phyloP scores from a whole-genome alignment of 2,113 vertebrate species.

The Carollia perspicillata region DNA sequence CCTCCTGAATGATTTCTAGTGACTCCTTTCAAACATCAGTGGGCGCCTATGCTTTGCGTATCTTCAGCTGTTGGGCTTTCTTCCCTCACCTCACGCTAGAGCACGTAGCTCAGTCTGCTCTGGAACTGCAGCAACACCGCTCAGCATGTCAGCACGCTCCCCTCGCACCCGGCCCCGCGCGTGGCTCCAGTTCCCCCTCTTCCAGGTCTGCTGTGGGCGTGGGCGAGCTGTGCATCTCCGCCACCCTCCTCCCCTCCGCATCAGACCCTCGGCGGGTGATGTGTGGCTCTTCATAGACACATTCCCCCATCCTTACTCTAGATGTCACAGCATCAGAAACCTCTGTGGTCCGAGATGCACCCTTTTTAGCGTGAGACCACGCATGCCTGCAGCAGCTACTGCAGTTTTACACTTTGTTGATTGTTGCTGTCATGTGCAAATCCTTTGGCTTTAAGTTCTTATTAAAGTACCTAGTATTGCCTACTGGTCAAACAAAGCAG shows the following conservation, averaged over 20 bases:
- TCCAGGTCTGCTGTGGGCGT: not conserved
- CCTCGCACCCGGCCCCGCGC: not conserved
- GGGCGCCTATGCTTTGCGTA: not conserved
- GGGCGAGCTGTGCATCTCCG: not conserved
- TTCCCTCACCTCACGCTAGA: not conserved
- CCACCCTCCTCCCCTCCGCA: not conserved
- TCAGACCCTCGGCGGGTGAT: not conserved
- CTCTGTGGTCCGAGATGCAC: not conserved
- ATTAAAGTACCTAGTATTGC: not conserved
- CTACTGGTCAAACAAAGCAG: not conserved
- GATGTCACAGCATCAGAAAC: not conserved
- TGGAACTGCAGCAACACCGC: not conserved
- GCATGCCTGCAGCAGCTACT: not conserved
- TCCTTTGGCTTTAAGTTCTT: not conserved
- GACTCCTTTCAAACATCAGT: not conserved
- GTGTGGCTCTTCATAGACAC: not conserved
- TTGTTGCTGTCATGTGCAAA: not conserved
- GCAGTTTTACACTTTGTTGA: not conserved
- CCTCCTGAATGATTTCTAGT: no score
- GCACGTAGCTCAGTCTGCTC: not conserved
- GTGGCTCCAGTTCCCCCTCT: not conserved
- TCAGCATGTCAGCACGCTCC: not conserved
- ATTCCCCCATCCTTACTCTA: not conserved
- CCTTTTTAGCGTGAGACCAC: not conserved
- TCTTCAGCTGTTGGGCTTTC: not conserved